phyloP scores from a whole-genome alignment of 2,888 invertebrate genomes.

The Sericinus montela region DNA sequence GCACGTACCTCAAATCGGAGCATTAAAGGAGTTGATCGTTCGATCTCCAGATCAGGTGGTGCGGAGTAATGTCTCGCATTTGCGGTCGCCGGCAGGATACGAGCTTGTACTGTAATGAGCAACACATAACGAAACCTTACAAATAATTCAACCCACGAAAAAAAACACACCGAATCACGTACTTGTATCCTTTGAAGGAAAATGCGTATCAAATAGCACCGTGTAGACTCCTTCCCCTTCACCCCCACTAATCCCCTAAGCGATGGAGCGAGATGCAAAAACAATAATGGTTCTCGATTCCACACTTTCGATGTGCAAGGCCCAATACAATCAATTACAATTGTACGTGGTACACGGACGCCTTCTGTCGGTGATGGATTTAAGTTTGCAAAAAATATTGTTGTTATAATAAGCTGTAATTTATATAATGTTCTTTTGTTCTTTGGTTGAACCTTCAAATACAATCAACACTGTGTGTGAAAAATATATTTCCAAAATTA shows the following conservation, averaged over 20 bases:
- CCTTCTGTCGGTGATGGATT: conserved; percentile 65
- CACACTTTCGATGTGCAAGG: conserved; percentile 67
- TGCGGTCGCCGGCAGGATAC: conserved; percentile 75
- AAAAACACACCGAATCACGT: conserved; percentile 76
- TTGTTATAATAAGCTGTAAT: conserved; percentile 55
- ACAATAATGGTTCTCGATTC: conserved; percentile 54
- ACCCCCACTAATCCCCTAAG: conserved; percentile 21
- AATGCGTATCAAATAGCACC: conserved; percentile 74
- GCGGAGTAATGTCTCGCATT: conserved; percentile 70
- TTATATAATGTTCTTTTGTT: conserved; percentile 27
- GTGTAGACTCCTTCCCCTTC: conserved; percentile 45
- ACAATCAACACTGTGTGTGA: background rate
- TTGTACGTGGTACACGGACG: conserved; percentile 65
- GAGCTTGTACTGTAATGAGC: conserved; percentile 76
- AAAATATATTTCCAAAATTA: too few relatives aligned
- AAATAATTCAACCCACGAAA: conserved; percentile 77
- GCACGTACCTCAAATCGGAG: conserved; percentile 55
- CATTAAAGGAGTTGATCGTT: conserved; percentile 42
- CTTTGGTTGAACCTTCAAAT: background rate
- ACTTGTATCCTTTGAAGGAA: conserved; percentile 74
- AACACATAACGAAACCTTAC: conserved; percentile 77
- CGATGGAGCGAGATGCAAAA: conserved; percentile 46
- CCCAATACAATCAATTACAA: conserved; percentile 76
- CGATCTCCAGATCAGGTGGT: conserved; percentile 60
- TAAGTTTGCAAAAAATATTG: conserved; percentile 40